Percentiles rank a stretch among this genome's conserved stretches.
phyloP scores from a whole-genome alignment of 2,113 vertebrate species.

The Lepus europaeus region DNA sequence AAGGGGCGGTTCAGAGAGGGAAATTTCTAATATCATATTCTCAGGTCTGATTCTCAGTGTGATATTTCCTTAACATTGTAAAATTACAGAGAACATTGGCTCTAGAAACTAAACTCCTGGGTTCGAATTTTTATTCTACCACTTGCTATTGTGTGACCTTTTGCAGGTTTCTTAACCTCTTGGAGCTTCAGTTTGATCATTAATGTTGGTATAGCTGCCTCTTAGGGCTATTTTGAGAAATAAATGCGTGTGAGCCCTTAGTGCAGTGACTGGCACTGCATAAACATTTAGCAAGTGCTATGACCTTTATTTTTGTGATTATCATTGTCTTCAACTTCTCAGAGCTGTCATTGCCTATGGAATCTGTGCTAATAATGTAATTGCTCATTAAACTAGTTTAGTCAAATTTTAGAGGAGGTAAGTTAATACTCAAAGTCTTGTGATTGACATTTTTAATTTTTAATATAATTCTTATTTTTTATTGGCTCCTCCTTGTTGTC shows the following conservation, averaged over 20 bases:
- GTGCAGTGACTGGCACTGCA: not conserved
- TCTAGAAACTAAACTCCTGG: not conserved
- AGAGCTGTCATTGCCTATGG: not conserved
- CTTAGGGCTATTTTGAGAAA: not conserved
- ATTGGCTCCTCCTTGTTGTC: not conserved
- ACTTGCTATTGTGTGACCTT: not conserved
- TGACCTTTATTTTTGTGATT: not conserved
- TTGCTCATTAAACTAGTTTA: not conserved
- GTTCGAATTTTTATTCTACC: not conserved
- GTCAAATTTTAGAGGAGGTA: not conserved
- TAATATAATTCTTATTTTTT: not conserved
- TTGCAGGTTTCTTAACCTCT: not conserved
- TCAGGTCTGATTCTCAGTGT: not conserved
- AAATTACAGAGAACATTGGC: not conserved
- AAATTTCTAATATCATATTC: not conserved
- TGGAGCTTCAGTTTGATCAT: not conserved
- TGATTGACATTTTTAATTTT: not conserved
- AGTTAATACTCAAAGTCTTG: not conserved
- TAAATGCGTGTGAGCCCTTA: not conserved
- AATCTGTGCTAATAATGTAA: not conserved
- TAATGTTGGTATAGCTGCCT: not conserved
- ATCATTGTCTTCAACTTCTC: not conserved
- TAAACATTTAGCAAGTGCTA: not conserved
- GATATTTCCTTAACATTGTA: not conserved
- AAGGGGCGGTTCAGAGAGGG: not conserved